Evolutionary conservation across 1,140 invertebrate genomes (phyloP).

Genomic region (Drosophila ogumai): DNA sequence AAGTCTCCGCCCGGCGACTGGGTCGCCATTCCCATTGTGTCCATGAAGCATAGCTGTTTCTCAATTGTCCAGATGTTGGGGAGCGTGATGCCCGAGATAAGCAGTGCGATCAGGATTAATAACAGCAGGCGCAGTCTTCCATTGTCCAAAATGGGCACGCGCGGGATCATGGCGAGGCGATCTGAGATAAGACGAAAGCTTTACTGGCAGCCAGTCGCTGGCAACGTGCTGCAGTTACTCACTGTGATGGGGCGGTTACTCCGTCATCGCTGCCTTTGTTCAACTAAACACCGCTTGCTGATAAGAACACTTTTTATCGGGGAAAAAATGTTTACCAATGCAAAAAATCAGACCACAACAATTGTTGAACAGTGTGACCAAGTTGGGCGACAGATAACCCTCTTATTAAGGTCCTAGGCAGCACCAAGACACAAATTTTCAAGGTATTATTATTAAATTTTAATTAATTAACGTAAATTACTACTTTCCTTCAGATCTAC

Average conservation of each 20-base stretch:
- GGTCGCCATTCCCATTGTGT: background rate
- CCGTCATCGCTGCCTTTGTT: background rate
- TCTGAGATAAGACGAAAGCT: background rate
- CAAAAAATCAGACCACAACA: slow-evolving; percentile 8
- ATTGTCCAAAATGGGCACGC: slow-evolving; percentile 56
- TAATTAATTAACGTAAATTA: no score
- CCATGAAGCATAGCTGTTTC: slow-evolving; percentile 39
- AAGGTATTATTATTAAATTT: no score
- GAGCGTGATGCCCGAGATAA: slow-evolving; percentile 22
- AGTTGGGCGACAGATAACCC: no score
- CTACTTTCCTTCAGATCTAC: no score
- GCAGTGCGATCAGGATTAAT: slow-evolving; percentile 41
- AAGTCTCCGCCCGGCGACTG: slow-evolving; percentile 3
- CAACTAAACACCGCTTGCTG: background rate
- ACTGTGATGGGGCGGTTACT: background rate
- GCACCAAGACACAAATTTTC: no score
- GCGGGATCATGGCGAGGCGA: slow-evolving; percentile 63
- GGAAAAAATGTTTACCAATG: background rate
- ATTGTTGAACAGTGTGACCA: background rate
- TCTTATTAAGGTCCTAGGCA: background rate
- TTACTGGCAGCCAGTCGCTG: no score
- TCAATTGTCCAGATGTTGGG: slow-evolving; percentile 33
- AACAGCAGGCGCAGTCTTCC: slow-evolving; percentile 65
- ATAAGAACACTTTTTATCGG: background rate
- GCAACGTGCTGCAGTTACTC: background rate